phyloP scores from a whole-genome alignment of 2,888 invertebrate genomes.

The Chouioia cunea region DNA sequence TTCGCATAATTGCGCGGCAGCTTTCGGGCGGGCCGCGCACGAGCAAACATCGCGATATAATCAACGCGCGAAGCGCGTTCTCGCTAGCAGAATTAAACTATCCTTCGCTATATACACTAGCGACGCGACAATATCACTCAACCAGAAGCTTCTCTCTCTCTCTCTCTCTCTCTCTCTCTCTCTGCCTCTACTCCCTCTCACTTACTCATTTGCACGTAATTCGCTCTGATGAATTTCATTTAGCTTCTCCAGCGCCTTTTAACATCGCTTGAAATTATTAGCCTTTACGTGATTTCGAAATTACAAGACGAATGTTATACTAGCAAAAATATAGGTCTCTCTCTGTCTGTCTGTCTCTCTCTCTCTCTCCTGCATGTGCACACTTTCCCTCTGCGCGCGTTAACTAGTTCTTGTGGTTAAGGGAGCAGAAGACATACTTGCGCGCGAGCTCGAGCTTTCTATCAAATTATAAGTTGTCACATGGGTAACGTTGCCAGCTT shows the following conservation, averaged over 20 bases:
- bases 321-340: too few relatives aligned
- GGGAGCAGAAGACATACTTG: slow-evolving; percentile 25
- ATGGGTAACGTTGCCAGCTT: slow-evolving; percentile 60
- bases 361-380: too few relatives aligned
- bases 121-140: slow-evolving; percentile 2
- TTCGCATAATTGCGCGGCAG: slow-evolving; percentile 18
- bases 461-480: slow-evolving; percentile 64
- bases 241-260: too few relatives aligned
- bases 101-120: slow-evolving; percentile 18
- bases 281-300: too few relatives aligned
- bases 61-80: slow-evolving; percentile 43
- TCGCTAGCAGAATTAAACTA: slow-evolving; percentile 50
- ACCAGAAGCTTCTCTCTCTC: not conserved
- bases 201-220: too few relatives aligned
- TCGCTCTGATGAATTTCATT: too few relatives aligned
- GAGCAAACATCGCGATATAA: slow-evolving; percentile 57
- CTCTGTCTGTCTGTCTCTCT: too few relatives aligned
- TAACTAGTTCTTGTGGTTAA: slow-evolving; percentile 36
- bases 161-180: too few relatives aligned
- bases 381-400: not conserved
- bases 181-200: too few relatives aligned
- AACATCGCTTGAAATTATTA: too few relatives aligned
- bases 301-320: too few relatives aligned
- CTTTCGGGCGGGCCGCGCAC: slow-evolving; percentile 20
- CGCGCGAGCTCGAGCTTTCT: slow-evolving; percentile 51